These are phyloP conservation scores for Yponomeuta plumbellus DNA, from an alignment of 2,888 invertebrate species.

Conservation along the genomic window DNA sequence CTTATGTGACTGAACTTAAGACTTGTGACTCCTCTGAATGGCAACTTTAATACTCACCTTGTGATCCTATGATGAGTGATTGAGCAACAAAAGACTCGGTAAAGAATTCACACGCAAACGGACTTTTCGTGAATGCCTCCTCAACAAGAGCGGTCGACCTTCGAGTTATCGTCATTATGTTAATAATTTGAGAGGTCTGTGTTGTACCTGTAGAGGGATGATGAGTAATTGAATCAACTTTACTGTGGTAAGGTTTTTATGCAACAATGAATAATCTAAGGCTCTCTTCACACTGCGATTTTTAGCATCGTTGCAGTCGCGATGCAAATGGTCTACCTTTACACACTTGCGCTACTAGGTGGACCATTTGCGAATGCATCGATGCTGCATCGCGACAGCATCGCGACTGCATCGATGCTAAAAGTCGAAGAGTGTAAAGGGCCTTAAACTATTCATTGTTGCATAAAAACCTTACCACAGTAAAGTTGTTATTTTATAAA, in stretches of 20 bases:
- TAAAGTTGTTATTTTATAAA: no score
- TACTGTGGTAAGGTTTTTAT: background rate
- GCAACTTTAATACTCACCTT: background rate
- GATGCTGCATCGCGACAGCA: no score
- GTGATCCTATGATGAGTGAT: background rate
- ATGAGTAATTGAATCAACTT: background rate
- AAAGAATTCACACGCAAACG: slow-evolving; percentile 7
- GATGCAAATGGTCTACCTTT: no score
- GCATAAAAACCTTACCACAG: no score
- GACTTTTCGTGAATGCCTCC: slow-evolving; percentile 6
- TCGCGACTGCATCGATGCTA: no score
- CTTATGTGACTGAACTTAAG: background rate
- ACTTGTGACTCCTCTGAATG: background rate
- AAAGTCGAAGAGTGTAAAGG: no score
- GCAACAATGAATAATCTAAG: no score
- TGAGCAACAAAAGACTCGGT: slow-evolving; percentile 3
- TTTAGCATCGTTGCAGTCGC: no score
- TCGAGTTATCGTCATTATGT: slow-evolving; percentile 7
- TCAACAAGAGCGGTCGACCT: background rate
- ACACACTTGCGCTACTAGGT: no score
- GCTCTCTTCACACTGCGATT: no score
- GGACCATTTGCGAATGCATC: no score
- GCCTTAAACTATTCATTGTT: no score
- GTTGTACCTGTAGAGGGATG: background rate
- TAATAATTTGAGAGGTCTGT: background rate